A percentile compares a stretch with the other conserved stretches of the same genome.
These are phyloP conservation scores for Petaurus breviceps DNA, from an alignment of 2,113 vertebrate genomes.

Conservation along the genomic window DNA sequence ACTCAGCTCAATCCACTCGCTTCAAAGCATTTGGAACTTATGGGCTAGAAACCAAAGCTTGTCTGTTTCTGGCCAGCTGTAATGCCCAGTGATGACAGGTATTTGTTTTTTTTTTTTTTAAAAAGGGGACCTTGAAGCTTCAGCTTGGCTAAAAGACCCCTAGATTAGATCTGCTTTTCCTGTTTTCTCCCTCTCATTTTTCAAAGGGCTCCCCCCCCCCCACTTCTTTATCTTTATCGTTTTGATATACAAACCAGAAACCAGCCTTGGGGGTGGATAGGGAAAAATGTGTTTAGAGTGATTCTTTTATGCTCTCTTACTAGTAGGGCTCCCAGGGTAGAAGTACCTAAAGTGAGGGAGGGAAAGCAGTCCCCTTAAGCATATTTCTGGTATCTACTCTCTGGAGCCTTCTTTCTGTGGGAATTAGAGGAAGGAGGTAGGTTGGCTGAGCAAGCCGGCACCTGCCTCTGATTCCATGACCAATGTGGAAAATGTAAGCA, in stretches of 20 bases:
- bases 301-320: neutral
- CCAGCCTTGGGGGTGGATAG: neutral
- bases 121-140: constrained; percentile 19
- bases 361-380: neutral
- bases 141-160: neutral
- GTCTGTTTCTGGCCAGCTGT: neutral
- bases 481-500: constrained; percentile 8
- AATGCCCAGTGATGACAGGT: neutral
- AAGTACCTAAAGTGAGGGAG: neutral
- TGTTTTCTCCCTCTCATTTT: neutral
- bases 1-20: neutral
- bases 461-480: neutral
- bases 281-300: neutral
- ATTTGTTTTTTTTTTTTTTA: too few species aligned
- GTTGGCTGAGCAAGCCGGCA: neutral
- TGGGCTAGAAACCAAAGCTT: neutral
- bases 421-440: neutral
- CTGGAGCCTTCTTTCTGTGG: neutral
- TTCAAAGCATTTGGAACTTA: neutral
- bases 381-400: neutral
- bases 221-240: neutral
- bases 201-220: neutral
- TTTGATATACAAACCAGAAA: neutral
- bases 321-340: neutral
- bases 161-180: neutral